Evolutionary conservation across 2,113 vertebrate genomes (phyloP).

Genomic region (Istiophorus platypterus): DNA sequence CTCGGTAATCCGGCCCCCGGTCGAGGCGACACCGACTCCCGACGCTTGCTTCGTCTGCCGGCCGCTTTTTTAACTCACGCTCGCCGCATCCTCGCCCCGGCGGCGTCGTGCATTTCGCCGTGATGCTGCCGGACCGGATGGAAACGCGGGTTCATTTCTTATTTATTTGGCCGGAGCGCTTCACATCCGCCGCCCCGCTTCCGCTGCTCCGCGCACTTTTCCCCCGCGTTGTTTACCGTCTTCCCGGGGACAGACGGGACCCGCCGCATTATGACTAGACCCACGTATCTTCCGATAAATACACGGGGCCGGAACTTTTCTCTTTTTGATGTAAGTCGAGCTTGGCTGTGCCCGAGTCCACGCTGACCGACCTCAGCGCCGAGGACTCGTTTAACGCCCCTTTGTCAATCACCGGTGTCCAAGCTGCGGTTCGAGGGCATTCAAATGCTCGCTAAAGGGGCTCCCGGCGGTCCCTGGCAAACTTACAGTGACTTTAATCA

Average conservation of each 20-base stretch:
- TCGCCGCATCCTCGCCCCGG: neutral
- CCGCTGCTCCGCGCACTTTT: slow-evolving; percentile 42
- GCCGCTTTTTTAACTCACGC: neutral
- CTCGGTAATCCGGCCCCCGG: slow-evolving; percentile 28
- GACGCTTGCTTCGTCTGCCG: neutral
- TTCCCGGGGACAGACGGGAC: accelerated
- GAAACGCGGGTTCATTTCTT: slow-evolving; percentile 70
- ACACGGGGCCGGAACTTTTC: slow-evolving; percentile 14
- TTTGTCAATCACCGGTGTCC: neutral
- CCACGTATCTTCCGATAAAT: neutral
- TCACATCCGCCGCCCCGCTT: slow-evolving; percentile 58
- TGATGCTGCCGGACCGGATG: slow-evolving; percentile 23
- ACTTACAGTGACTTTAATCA: neutral
- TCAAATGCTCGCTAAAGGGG: neutral
- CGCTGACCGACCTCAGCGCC: slow-evolving; percentile 7
- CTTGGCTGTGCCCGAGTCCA: slow-evolving; percentile 16
- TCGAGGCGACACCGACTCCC: neutral
- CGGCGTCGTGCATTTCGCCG: neutral
- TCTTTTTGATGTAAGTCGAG: neutral
- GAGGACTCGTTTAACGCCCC: slow-evolving; percentile 38
- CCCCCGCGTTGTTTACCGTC: neutral
- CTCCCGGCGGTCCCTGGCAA: neutral
- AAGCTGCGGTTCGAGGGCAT: slow-evolving; percentile 19
- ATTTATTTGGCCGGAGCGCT: slow-evolving; percentile 62
- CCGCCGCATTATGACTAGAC: neutral